A percentile compares a stretch with the other conserved stretches of the same genome.
Conservation (phyloP, 2,888 invertebrate genomes). For the Drosophila subquinaria region DNA sequence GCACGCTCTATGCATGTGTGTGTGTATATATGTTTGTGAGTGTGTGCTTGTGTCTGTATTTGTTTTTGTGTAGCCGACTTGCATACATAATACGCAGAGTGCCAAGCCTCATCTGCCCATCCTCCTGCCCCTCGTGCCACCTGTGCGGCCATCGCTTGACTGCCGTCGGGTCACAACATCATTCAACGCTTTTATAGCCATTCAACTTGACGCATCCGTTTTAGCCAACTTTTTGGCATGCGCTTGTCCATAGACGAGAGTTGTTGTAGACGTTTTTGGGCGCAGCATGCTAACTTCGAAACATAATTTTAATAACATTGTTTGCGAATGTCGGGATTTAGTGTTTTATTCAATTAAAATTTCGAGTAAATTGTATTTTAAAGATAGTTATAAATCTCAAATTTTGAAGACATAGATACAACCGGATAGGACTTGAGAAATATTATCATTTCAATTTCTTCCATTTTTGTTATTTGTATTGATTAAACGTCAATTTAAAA, state of each 20-base stretch:
- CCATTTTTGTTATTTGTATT: background rate
- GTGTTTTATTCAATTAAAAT: background rate
- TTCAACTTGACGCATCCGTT: conserved; percentile 76
- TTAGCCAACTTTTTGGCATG: conserved; percentile 67
- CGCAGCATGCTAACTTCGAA: background rate
- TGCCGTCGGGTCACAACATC: conserved; percentile 56
- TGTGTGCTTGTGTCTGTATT: conserved; percentile 59
- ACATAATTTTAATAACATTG: conserved; percentile 6
- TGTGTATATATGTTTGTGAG: conserved; percentile 13
- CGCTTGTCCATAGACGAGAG: conserved; percentile 32
- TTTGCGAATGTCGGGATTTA: background rate
- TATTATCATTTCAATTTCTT: background rate
- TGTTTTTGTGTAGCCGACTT: conserved; percentile 74
- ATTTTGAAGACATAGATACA: background rate
- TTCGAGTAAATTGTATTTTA: background rate
- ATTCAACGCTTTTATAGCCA: conserved; percentile 79
- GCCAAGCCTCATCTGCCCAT: conserved; percentile 16
- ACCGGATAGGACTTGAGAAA: background rate
- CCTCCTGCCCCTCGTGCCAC: background rate
- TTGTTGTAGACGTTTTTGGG: conserved; percentile 21
- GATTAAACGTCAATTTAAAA: too few relatives aligned
- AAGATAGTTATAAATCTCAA: background rate
- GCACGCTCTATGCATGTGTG: conserved; percentile 2
- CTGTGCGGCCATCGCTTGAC: conserved; percentile 14
- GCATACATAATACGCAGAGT: conserved; percentile 73